Evolutionary conservation across 2,888 invertebrate species (phyloP), one percentile per base, ranked within the genome.

Genomic region (Vandiemenella viatica): DNA sequence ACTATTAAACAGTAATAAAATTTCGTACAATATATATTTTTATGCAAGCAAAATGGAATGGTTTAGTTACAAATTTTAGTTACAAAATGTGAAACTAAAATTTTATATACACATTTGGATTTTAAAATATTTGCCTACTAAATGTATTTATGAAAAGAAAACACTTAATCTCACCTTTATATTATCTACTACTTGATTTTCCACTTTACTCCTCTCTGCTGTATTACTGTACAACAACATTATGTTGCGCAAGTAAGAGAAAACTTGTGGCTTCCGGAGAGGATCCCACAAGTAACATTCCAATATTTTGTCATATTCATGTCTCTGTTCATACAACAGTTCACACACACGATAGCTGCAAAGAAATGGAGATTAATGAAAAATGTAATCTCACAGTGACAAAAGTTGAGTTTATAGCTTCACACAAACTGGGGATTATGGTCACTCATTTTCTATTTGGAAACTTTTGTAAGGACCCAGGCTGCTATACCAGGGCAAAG

Each of bases 261-360:
- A 83, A 50, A 79, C 74, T 57, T 80, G 78, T 43, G 70, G 68
- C 62, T 75, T 73, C 41, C 82, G 67, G 10, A 73, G 63, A 18
- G 72, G 68, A 60, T 83, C 83, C 20, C 72, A 67, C 41, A 83
- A 65, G 62, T 83, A 84, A 61, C 83, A 83, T 5, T 71, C 69
- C 5, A 85, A 61, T 46, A 85, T 79, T 57, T 74, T 74, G 50
- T 74, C 72, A 60, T 75, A 81, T 48, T 79, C 72, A 41, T 72
- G 65, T 37, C 74, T 63, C 55, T 69, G 70, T 63, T 80, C 79
- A 59, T 83, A 75, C 43, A 86, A 63, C 60, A 76, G 70, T 61
- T 84, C 83, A 58, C 80, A 79, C 0, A 85, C 81, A 53, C 76
- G 73, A 60, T 75, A 82, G 62, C 83, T 75, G 61, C 18, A 61